phyloP scores from a whole-genome alignment of 2,113 vertebrate genomes.

The Larimichthys crocea region DNA sequence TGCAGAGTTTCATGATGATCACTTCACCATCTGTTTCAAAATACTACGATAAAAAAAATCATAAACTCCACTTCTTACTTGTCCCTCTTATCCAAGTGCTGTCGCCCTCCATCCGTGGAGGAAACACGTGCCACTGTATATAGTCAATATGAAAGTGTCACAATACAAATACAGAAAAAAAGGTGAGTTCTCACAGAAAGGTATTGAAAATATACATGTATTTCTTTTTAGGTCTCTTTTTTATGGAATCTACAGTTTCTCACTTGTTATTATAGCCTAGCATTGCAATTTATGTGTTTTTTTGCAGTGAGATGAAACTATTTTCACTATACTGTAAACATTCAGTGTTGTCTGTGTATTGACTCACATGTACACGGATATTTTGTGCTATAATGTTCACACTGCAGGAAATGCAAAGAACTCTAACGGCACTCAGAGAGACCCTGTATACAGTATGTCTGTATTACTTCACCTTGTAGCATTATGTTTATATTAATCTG shows the following conservation, averaged over 20 bases:
- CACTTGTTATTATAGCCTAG: neutral
- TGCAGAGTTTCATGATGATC: conserved; percentile 14
- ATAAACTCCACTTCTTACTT: conserved; percentile 3
- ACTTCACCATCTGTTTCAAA: conserved; percentile 37
- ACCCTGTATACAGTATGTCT: too few relatives aligned
- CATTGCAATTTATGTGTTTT: neutral
- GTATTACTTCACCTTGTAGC: too few relatives aligned
- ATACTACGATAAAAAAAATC: neutral
- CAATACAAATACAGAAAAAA: neutral
- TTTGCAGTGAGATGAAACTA: neutral
- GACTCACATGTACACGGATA: conserved; percentile 8
- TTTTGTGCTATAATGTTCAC: neutral
- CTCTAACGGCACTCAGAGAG: too few relatives aligned
- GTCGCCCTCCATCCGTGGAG: neutral
- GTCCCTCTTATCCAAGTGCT: neutral
- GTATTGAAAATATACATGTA: neutral
- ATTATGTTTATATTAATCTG: too few relatives aligned
- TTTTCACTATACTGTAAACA: neutral
- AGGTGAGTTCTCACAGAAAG: neutral
- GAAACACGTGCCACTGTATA: neutral
- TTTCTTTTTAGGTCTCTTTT: neutral
- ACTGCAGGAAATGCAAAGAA: neutral
- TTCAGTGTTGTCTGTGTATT: conserved; percentile 1
- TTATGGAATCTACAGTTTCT: neutral
- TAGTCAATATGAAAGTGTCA: neutral